Evolutionary conservation across 2,888 invertebrate genomes (phyloP).

Genomic region (Tinea semifulvella): DNA sequence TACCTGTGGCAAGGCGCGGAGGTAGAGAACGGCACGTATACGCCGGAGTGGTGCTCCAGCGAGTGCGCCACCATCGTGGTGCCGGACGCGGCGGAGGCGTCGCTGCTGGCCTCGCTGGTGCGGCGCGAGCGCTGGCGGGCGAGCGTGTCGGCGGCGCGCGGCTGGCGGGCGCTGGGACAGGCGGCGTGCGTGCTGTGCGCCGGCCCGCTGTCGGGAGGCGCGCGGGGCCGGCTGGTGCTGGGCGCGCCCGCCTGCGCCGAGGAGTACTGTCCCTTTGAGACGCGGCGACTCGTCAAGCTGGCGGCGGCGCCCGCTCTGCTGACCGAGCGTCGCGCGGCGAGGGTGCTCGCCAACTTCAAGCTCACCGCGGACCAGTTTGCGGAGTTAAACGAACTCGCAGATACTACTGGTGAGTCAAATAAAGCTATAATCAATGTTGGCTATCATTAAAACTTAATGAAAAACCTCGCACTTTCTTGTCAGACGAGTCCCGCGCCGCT

Average conservation of each 20-base stretch:
- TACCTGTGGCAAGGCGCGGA: not conserved
- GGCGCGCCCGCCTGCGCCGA: constrained; percentile 39
- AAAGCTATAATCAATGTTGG: too few species aligned
- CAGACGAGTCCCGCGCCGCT: not conserved
- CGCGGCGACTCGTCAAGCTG: constrained; percentile 39
- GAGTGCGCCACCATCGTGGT: constrained; percentile 34
- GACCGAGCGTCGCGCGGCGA: constrained; percentile 32
- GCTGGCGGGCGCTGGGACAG: constrained; percentile 21
- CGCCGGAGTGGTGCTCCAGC: constrained; percentile 63
- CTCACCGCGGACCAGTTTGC: constrained; percentile 28
- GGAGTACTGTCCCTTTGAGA: constrained; percentile 41
- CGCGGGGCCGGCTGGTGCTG: constrained; percentile 16
- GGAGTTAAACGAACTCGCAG: constrained; percentile 25
- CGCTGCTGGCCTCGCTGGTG: constrained; percentile 26
- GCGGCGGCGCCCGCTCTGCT: constrained; percentile 36
- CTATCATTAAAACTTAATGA: too few species aligned
- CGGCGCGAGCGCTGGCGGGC: constrained; percentile 25
- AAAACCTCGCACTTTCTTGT: not conserved
- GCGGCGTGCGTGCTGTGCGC: constrained; percentile 18
- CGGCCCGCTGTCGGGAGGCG: constrained; percentile 15
- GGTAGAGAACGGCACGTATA: constrained; percentile 57
- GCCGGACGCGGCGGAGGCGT: constrained; percentile 30
- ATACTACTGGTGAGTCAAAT: constrained; percentile 10
- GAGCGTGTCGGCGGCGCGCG: constrained; percentile 23
- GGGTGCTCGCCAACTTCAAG: constrained; percentile 31